Conservation (phyloP, 2,797 vertebrate genomes). For the Myotis planiceps region DNA sequence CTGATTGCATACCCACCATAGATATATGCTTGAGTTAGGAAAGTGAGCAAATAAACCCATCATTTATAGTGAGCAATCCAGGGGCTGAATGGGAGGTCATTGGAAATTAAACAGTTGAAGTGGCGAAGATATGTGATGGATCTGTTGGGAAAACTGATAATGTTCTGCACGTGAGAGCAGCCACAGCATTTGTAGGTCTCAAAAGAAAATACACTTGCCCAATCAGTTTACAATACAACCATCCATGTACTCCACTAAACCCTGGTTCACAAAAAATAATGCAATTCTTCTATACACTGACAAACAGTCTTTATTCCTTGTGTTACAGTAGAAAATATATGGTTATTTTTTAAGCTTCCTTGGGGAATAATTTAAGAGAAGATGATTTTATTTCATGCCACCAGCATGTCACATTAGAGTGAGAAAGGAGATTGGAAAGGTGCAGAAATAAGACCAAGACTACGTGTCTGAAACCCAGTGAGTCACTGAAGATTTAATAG, state of each 20-base stretch:
- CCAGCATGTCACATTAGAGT: neutral
- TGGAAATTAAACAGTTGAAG: conserved; percentile 9
- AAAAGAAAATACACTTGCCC: neutral
- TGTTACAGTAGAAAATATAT: neutral
- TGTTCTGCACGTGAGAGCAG: neutral
- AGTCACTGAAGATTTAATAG: no score
- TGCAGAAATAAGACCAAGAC: no score
- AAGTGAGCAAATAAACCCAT: neutral
- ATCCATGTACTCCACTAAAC: neutral
- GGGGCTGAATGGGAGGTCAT: neutral
- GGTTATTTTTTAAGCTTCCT: neutral
- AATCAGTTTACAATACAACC: neutral
- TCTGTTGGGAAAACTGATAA: neutral
- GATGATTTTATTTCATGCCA: neutral
- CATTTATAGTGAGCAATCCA: neutral
- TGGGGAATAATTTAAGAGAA: neutral
- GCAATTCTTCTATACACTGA: neutral
- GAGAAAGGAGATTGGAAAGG: no score
- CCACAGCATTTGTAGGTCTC: neutral
- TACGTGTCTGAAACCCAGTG: no score
- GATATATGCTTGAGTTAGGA: neutral
- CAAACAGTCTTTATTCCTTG: neutral
- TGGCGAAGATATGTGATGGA: neutral
- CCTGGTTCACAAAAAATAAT: neutral
- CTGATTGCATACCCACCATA: neutral